A percentile compares a stretch with the other conserved stretches of the same genome.
phyloP scores from a whole-genome alignment of 2,113 vertebrate genomes.

The Corythornis cristatus region DNA sequence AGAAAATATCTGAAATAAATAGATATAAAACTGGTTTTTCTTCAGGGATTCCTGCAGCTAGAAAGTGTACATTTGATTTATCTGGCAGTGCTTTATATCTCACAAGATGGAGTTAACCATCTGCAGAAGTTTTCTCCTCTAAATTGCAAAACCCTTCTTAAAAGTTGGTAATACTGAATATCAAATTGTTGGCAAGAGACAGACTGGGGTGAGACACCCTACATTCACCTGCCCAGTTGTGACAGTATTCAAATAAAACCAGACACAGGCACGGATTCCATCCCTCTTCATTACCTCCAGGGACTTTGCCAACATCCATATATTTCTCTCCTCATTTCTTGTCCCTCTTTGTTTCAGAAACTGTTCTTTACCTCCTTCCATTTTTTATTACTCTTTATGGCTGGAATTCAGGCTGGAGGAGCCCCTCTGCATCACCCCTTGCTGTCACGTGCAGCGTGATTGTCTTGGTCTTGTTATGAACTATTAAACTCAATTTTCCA shows the following conservation, averaged over 20 bases:
- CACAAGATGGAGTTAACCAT: not conserved
- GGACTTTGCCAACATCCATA: not conserved
- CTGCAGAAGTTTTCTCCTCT: not conserved
- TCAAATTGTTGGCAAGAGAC: not conserved
- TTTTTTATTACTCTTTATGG: not conserved
- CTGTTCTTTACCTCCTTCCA: not conserved
- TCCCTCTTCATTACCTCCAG: not conserved
- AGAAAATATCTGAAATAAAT: not conserved
- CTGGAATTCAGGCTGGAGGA: not conserved
- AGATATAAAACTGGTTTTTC: not conserved
- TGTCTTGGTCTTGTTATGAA: not conserved
- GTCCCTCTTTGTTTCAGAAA: not conserved
- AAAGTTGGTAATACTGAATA: not conserved
- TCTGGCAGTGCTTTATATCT: not conserved
- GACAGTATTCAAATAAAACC: not conserved
- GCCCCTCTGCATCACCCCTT: not conserved
- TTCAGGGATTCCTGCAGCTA: not conserved
- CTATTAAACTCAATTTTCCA: not conserved
- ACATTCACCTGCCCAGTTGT: not conserved
- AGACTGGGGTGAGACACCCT: not conserved
- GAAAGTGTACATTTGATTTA: not conserved
- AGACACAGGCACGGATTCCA: not conserved
- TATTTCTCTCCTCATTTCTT: not conserved
- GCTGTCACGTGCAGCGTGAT: not conserved
- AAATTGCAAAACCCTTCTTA: not conserved